Conservation (phyloP, 1,140 invertebrate species). For the Drosophila ambigua region DNA sequence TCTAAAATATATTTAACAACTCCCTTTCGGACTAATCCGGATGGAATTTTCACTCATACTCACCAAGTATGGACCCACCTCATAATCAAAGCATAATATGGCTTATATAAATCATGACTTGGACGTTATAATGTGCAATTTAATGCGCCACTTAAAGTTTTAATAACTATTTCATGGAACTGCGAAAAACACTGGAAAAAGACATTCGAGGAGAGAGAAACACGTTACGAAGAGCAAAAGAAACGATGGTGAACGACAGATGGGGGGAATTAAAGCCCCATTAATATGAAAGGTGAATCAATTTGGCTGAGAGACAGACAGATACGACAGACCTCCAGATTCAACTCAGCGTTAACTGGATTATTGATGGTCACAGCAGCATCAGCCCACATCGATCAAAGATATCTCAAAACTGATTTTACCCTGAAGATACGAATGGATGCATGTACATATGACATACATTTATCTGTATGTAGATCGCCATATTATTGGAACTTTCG, state of each 20-base stretch:
- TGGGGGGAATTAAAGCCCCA: constrained; percentile 23
- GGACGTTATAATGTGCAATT: constrained; percentile 29
- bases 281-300: constrained; percentile 26
- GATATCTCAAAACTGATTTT: constrained; percentile 24
- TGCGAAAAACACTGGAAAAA: neutral
- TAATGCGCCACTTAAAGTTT: constrained; percentile 44
- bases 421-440: constrained; percentile 19
- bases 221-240: constrained; percentile 9
- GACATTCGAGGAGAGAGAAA: neutral
- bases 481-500: constrained; percentile 21
- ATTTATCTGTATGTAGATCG: too few relatives aligned
- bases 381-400: constrained; percentile 28
- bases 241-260: constrained; percentile 10
- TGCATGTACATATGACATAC: neutral
- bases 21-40: too few relatives aligned
- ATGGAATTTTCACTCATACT: too few relatives aligned
- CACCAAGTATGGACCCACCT: neutral
- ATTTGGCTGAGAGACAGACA: constrained; percentile 14
- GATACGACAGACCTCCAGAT: constrained; percentile 3
- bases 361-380: constrained; percentile 39
- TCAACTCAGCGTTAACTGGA: constrained; percentile 25
- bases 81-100: constrained; percentile 10
- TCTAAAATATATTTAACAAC: too few relatives aligned
- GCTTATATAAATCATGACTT: constrained; percentile 47
- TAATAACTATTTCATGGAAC: constrained; percentile 49